phyloP scores from a whole-genome alignment of 2,888 invertebrate species.

The Idaea aversata region DNA sequence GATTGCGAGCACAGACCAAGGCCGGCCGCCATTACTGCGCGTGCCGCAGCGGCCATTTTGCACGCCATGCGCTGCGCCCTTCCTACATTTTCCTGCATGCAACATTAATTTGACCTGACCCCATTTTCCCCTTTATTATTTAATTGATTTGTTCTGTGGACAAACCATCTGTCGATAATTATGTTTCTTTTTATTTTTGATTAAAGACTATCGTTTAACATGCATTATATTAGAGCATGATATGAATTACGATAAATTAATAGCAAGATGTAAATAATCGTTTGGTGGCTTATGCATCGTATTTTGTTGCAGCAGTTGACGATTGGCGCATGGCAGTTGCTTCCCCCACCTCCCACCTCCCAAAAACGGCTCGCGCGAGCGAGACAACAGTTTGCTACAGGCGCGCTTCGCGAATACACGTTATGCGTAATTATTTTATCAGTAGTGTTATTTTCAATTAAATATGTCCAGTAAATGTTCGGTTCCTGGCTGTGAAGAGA shows the following conservation, averaged over 20 bases:
- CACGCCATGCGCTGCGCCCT: constrained; percentile 45
- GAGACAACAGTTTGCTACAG: not conserved
- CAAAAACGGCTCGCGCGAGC: not conserved
- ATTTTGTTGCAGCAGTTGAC: not conserved
- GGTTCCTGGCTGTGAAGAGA: not conserved
- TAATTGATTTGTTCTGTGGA: not conserved
- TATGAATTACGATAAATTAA: not conserved
- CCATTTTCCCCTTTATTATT: constrained; percentile 36
- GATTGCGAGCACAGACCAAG: constrained; percentile 73
- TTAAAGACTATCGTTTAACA: not conserved
- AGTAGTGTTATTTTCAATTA: not conserved
- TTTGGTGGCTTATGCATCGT: not conserved
- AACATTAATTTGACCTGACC: constrained; percentile 43
- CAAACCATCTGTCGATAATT: constrained; percentile 9
- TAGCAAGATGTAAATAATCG: not conserved
- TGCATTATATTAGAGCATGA: not conserved
- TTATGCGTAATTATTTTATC: not conserved
- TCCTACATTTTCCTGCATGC: constrained; percentile 43
- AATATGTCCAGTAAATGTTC: not conserved
- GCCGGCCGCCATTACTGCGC: constrained; percentile 70
- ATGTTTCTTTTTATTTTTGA: not conserved
- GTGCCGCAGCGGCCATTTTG: constrained; percentile 67
- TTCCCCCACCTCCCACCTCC: not conserved
- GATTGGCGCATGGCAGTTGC: not conserved
- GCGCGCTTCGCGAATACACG: not conserved